A percentile compares a stretch with the other conserved stretches of the same genome.
Conservation (phyloP, 2,797 vertebrate species). For the Gymnopithys bicolor region DNA sequence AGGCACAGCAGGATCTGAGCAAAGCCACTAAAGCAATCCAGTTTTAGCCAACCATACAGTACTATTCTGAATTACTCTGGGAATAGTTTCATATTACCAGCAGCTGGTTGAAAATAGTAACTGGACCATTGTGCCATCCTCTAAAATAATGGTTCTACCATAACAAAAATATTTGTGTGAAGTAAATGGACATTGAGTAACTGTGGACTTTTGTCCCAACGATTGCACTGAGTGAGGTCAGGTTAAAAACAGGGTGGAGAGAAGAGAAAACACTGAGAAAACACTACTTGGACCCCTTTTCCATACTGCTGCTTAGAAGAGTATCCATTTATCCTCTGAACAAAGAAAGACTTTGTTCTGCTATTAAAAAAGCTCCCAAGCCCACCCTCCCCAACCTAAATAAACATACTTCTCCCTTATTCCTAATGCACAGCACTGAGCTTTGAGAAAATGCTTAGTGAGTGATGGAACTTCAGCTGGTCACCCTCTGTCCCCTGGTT, state of each 20-base stretch:
- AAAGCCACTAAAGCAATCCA: not conserved
- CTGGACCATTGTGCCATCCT: conserved; percentile 25
- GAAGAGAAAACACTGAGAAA: not conserved
- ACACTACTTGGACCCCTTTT: not conserved
- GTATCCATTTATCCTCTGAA: not conserved
- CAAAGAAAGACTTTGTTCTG: not conserved
- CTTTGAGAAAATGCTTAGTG: not conserved
- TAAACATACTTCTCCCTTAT: not conserved
- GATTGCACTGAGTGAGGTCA: not conserved
- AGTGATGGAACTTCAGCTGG: not conserved
- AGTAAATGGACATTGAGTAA: conserved; percentile 45
- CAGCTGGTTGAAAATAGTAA: conserved; percentile 49
- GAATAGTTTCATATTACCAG: not conserved
- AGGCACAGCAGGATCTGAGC: not conserved
- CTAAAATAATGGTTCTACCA: conserved; percentile 12
- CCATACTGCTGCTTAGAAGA: not conserved
- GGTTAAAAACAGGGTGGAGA: not conserved
- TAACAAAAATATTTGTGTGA: conserved; percentile 58
- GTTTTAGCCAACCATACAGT: not conserved
- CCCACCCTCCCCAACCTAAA: not conserved
- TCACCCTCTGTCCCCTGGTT: not conserved
- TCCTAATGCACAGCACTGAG: not conserved
- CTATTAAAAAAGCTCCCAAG: not conserved
- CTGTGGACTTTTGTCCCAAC: not conserved
- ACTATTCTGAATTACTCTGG: not conserved